Evolutionary conservation across 2,797 vertebrate species (phyloP), one percentile per base, ranked within the genome.

Genomic region (Erethizon dorsatum): DNA sequence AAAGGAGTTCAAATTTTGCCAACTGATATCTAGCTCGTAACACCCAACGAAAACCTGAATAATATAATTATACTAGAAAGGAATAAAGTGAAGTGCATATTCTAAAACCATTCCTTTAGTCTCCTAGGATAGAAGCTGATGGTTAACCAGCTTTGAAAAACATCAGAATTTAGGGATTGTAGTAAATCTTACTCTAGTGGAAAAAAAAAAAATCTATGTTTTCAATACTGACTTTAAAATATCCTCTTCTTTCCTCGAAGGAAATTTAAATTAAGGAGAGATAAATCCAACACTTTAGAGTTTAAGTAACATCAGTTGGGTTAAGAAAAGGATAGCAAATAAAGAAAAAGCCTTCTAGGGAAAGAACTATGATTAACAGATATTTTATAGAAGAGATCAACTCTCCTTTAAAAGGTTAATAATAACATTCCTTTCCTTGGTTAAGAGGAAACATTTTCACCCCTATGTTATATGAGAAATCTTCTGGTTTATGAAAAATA

Each of bases 211-310:
- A 56, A 63, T n/a, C 28, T 80, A 33, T 14, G 22, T 59, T 86
- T 96, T 79, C 82, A 91, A 90, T 73, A 80, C 18, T 84, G 63
- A 83, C 73, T 56, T 90, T 77, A 93, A 88, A 83, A 63, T 41
- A 15, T 9, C 54, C 71, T 78, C 47, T 63, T 67, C 54, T 65
- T 78, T 93, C 65, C 26, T 63, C 87, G 22, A 95, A 85, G 93
- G 65, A 87, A 90, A 83, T 75, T 94, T 84, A 88, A 94, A 85
- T 56, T 73, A 47, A 90, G 77, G 28, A 77, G 50, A 86, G 41
- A 50, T 52, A 91, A 85, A 20, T 12, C 82, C 71, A 95, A 59
- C 47, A 93, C 4, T 22, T 56, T 94, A 82, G 26, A 83, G 57
- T 63, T 63, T 65, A 91, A 93, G 91, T 67, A 83, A 86, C 18